Base-by-base conservation (phyloP, 1,140 invertebrate genomes). In the Drosophila simulans region DNA sequence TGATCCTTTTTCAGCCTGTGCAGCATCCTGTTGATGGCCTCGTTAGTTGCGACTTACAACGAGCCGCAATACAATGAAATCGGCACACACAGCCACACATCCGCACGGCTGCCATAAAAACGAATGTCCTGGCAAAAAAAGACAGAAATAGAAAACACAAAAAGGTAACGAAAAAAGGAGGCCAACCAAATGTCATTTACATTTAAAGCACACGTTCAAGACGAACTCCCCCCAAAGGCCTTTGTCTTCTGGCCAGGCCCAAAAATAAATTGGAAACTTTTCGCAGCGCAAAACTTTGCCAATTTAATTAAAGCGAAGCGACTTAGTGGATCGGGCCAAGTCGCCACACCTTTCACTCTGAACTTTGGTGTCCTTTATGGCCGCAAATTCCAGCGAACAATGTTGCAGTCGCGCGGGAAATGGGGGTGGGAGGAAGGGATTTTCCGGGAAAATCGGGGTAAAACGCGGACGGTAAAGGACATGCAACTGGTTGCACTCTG, bases 1-100 rank as follows among this genome's bases (percentile, higher is more conserved):
- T 73, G 17, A 35, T 62, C 49, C 35, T 66, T 76, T 54, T 39
- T 35, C 39, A 37, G 51, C 37, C 43, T 40, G 75, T 76, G 77
- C 77, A 74, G 83, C 80, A 84, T 88, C 84, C 84, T 89, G 84
- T 84, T 89, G 85, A 88, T 89, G 84, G 80, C 84, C 84, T 88
- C 84, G 84, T 88, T 88, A 89, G 84, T 60, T 84, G 60, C 48
- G 84, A 89, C 84, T 88, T 88, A 89, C 63, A 77, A 77, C 63
- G 68, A 63, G 54, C 65, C 64, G 58, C 84, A 83, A 76, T 83
- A 88, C 81, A 88, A 80, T 84, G 80, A 82, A 83, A 77, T 37
- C 31, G 45, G n/a, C 60, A 43, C 42, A 49, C 62, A 71, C 40
- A 64, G 31, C 31, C 31, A 31, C 31, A 10, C 31, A 31, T 8